Evolutionary conservation across 2,888 invertebrate genomes (phyloP), one percentile per base, ranked within the genome.

Genomic region (Drosophila austrosaltans): DNA sequence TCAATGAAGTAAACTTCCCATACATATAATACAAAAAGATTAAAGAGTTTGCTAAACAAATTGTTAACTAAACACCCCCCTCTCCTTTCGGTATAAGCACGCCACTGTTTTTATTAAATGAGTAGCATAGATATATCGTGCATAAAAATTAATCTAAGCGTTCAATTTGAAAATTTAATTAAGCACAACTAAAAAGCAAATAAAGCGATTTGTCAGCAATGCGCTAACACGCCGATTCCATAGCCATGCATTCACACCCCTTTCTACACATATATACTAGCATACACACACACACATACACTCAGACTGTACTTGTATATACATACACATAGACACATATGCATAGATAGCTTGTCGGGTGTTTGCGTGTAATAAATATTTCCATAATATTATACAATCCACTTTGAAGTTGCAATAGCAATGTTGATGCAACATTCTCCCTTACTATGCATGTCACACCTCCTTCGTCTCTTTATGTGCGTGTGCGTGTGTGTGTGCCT

Each of bases 331-430:
- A 58, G 2, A 36, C 8, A 36, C 36, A 40, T 28, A 65, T 48
- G 53, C 54, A 42, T 66, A 44, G 56, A 58, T 28, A 57, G 65
- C 57, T 61, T 53, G 53, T 60, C 30, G 60, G 44, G 48, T 68
- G 64, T 77, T 76, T 76, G 78, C 69, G 73, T 81, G 87, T 66
- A 59, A 83, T 81, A 83, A 83, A 81, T 83, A 83, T 83, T 83
- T 78, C 73, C 69, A 86, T 78, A 78, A 75, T 76, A 75, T 69
- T 75, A 73, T 66, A 72, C 67, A 68, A 76, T 72, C 61, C 60
- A 70, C 72, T 66, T 71, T 76, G 73, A 68, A 75, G 78, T 83
- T 78, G 64, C 59, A 72, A 48, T 36, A 59, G 53, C 75, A 25
- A 44, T 63, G 75, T 74, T 60, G 73, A 74, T 63, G 44, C 57